Evolutionary conservation across 1,140 invertebrate species (phyloP), one percentile per base, ranked within the genome.

Genomic region (Pseudomyrmex sp.): DNA sequence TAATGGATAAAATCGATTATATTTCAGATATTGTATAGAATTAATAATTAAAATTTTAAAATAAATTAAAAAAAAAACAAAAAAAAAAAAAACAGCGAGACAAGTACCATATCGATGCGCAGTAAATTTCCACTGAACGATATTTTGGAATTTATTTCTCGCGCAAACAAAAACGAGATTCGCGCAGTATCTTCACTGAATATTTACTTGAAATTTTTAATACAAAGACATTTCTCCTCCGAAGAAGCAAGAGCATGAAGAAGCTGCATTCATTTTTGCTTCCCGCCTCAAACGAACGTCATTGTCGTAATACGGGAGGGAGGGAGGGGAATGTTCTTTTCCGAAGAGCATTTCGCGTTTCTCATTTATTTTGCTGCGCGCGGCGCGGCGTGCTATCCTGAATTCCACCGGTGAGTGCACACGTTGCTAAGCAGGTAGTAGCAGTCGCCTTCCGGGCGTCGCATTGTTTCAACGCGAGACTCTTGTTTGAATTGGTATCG

Each of bases 401-500:
- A 18, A 52, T 44, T 70, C 26, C 35, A 2, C 35, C 56, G 12
- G 18, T 26, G 13, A 76, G 61, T 65, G 65, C 9, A 12, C n/a
- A 18, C n/a, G 18, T 18, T 20, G 12, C 35, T 35, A 35, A 35
- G 1, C 50, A 35, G 46, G 10, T 7, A 23, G 23, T 54, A 18
- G 23, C 18, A 12, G 46, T 69, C 5, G 35, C 7, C 35, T 13
- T 54, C 12, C 20, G 10, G 44, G 46, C 12, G 20, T 18, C 65
- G 35, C 48, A 83, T 79, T 80, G 70, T 82, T 72, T 82, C 68
- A 59, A 72, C 46, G 15, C 54, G 50, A 12, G 66, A 46, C 44
- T 73, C 69, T 82, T 73, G 26, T 72, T 80, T 80, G 76, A 80
- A 80, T 80, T 58, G 66, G 66, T 80, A 80, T 80, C 66, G 76